A percentile compares a stretch with the other conserved stretches of the same genome.
Conservation (phyloP, 2,888 invertebrate species). For the Metopia argyrocephala region DNA sequence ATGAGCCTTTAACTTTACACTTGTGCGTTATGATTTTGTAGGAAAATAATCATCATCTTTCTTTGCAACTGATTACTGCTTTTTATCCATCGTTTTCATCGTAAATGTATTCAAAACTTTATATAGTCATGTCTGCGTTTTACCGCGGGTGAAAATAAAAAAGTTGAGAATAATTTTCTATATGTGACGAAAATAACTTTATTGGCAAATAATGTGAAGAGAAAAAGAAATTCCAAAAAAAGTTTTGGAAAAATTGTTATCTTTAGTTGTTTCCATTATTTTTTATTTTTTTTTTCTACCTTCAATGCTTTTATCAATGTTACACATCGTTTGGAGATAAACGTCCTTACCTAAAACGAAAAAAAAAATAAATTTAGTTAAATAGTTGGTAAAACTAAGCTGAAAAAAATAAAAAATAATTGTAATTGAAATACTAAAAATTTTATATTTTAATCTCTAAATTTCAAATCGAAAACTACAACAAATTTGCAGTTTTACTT, state of each 20-base stretch:
- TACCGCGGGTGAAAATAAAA: background rate
- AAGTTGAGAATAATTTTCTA: background rate
- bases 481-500: too few species aligned
- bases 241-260: background rate
- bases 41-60: background rate
- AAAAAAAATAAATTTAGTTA: too few species aligned
- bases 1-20: constrained; percentile 47
- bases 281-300: constrained; percentile 28
- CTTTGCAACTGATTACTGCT: background rate
- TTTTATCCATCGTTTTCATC: too few species aligned
- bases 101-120: too few species aligned
- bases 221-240: background rate
- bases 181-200: constrained; percentile 11
- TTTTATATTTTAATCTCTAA: too few species aligned
- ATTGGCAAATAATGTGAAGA: background rate
- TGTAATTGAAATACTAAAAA: background rate
- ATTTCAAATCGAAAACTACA: too few species aligned
- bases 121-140: constrained; percentile 27
- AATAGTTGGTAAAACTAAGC: too few species aligned
- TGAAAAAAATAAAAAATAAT: background rate
- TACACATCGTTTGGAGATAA: background rate
- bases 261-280: too few species aligned
- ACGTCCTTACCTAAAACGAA: constrained; percentile 39
- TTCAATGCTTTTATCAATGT: background rate
- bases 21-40: constrained; percentile 50